A percentile compares a stretch with the other conserved stretches of the same genome.
phyloP scores from a whole-genome alignment of 2,113 vertebrate genomes.

The Spea multiplicata region DNA sequence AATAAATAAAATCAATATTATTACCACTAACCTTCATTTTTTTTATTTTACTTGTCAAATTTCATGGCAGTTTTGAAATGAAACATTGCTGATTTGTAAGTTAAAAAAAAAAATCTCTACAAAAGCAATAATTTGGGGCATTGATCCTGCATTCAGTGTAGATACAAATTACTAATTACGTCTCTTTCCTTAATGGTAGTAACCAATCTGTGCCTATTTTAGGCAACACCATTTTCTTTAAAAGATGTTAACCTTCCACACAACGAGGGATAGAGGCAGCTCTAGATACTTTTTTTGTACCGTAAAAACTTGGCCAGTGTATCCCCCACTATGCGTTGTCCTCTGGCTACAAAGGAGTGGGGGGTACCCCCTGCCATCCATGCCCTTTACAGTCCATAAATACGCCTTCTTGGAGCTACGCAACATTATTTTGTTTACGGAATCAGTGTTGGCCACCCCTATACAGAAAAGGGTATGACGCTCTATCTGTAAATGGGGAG shows the following conservation, averaged over 20 bases:
- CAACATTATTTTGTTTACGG: constrained; percentile 31
- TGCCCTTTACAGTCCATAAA: constrained; percentile 19
- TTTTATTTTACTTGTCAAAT: constrained; percentile 12
- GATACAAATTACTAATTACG: background rate
- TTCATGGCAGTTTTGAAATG: background rate
- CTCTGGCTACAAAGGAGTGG: background rate
- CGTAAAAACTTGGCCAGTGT: constrained; percentile 3
- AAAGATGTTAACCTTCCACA: constrained; percentile 14
- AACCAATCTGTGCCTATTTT: constrained; percentile 3
- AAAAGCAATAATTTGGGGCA: background rate
- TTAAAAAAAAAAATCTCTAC: background rate
- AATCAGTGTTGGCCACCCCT: constrained; percentile 37
- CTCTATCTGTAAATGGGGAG: constrained; percentile 97
- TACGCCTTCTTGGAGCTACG: constrained; percentile 36
- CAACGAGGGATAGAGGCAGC: constrained; percentile 13
- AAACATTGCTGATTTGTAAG: too few relatives aligned
- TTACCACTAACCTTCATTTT: constrained; percentile 18
- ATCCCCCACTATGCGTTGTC: constrained; percentile 5
- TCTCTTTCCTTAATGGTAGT: constrained; percentile 2
- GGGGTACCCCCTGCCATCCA: background rate
- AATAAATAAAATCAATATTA: constrained; percentile 15
- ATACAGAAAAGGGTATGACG: constrained; percentile 5
- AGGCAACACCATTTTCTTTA: constrained; percentile 10
- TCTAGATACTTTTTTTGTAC: background rate
- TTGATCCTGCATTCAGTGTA: constrained; percentile 27